phyloP scores from a whole-genome alignment of 2,113 vertebrate species.

The Collichthys lucidus region DNA sequence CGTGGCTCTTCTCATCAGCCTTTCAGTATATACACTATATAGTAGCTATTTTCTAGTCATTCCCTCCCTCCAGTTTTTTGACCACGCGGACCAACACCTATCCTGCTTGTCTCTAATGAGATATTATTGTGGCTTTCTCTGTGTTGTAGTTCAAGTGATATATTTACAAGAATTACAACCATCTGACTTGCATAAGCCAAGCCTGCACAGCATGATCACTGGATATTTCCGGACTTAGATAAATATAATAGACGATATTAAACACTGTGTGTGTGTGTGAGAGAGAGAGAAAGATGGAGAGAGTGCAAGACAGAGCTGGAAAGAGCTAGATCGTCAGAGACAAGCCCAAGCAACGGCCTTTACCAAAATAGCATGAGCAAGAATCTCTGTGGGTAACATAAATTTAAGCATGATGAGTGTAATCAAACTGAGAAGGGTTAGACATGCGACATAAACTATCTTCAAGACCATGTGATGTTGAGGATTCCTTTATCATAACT shows the following conservation, averaged over 20 bases:
- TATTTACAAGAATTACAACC: too few relatives aligned
- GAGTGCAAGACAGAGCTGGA: conserved; percentile 50
- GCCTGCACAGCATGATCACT: neutral
- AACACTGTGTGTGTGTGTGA: neutral
- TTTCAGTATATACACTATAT: too few relatives aligned
- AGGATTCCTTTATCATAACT: conserved; percentile 70
- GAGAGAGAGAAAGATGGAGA: conserved; percentile 35
- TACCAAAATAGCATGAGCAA: conserved; percentile 75
- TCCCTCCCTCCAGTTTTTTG: too few relatives aligned
- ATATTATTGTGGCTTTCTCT: too few relatives aligned
- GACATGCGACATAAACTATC: conserved; percentile 70
- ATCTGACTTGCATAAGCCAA: too few relatives aligned
- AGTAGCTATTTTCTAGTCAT: too few relatives aligned
- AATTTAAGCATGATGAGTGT: conserved; percentile 76
- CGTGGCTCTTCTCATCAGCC: neutral
- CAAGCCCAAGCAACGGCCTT: conserved; percentile 72
- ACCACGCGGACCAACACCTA: too few relatives aligned
- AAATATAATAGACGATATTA: neutral
- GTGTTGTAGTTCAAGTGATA: too few relatives aligned
- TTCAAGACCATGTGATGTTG: conserved; percentile 54
- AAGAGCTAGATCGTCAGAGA: conserved; percentile 54
- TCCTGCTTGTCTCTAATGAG: too few relatives aligned
- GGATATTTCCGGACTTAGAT: neutral
- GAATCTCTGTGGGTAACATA: conserved; percentile 74
- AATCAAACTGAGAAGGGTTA: conserved; percentile 71